These are phyloP conservation scores for Tenthredo scrophulariae DNA, from an alignment of 2,888 invertebrate species.

Conservation along the genomic window DNA sequence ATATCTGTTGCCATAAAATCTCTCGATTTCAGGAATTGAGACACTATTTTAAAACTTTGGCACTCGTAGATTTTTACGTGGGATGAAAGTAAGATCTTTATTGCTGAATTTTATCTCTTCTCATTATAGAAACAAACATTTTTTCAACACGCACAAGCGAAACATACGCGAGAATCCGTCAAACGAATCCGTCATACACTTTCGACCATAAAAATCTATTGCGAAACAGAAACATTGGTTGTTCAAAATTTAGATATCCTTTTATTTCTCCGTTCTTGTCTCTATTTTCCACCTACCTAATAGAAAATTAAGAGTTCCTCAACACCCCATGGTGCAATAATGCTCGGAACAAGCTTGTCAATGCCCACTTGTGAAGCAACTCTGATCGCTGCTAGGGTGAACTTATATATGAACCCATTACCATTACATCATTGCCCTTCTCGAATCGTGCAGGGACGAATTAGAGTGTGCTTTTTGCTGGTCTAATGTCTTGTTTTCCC, in stretches of 20 bases:
- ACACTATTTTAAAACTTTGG: slow-evolving; percentile 3
- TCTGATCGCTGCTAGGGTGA: slow-evolving; percentile 15
- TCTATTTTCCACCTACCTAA: neutral
- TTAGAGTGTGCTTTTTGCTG: slow-evolving; percentile 39
- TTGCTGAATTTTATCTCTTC: neutral
- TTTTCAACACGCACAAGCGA: neutral
- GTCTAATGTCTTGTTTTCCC: slow-evolving; percentile 34
- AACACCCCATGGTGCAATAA: neutral
- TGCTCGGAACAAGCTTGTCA: slow-evolving; percentile 18
- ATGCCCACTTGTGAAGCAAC: slow-evolving; percentile 31
- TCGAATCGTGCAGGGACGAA: slow-evolving; percentile 26
- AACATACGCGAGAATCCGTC: too few relatives aligned
- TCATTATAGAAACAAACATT: neutral
- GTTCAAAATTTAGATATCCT: neutral
- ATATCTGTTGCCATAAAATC: neutral
- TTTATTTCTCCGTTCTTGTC: too few relatives aligned
- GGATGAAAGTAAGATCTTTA: slow-evolving; percentile 36
- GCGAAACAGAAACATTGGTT: too few relatives aligned
- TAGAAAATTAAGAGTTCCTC: neutral
- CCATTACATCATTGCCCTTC: slow-evolving; percentile 18
- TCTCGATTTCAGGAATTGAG: neutral
- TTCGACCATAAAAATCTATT: too few relatives aligned
- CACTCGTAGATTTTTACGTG: neutral
- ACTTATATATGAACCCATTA: slow-evolving; percentile 41
- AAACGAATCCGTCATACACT: too few relatives aligned